Evolutionary conservation across 2,797 vertebrate genomes (phyloP), one percentile per base, ranked within the genome.

Genomic region (Neosilurus hyrtlii): DNA sequence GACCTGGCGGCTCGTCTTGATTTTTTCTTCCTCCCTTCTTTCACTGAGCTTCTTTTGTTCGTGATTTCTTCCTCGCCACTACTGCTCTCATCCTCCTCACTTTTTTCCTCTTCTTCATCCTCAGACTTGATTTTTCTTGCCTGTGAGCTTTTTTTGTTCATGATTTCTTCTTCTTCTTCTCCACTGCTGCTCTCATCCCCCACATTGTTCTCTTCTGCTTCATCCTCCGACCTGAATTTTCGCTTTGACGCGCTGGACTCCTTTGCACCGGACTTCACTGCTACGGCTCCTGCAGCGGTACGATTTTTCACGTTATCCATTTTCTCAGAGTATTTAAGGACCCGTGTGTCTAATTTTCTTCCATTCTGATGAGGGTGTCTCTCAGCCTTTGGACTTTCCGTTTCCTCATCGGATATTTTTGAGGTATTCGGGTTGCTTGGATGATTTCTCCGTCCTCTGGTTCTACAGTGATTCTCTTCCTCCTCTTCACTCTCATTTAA

Each of bases 301-400:
- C 80, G 43, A 20, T 5, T n/a, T 70, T 88, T 83, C 90, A 84
- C 84, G 89, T 89, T 91, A 24, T 85, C 87, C 78, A 86, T 92
- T 82, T 90, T 93, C 86, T 88, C 91, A 9, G 85, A 87, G 79
- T 88, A 85, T 76, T 87, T 90, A 66, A 83, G 83, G 76, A 88
- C 87, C 12, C 84, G 82, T 82, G 89, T 87, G 24, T 90, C 87
- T 78, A 89, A 49, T 22, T 91, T 92, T 81, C 87, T 90, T 83
- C 94, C 94, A 24, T 95, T 95, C 87, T 94, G 94, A 82, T 94
- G 91, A 66, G 86, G 85, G 24, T 87, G 89, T 87, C 90, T 93
- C 57, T 88, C 87, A 76, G 87, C 73, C 83, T 35, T 65, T n/a
- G 67, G 67, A 54, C 85, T 83, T 63, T 88, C 86, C 3, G 89